Conservation (phyloP, 2,888 invertebrate species). For the Phorcus lineatus region DNA sequence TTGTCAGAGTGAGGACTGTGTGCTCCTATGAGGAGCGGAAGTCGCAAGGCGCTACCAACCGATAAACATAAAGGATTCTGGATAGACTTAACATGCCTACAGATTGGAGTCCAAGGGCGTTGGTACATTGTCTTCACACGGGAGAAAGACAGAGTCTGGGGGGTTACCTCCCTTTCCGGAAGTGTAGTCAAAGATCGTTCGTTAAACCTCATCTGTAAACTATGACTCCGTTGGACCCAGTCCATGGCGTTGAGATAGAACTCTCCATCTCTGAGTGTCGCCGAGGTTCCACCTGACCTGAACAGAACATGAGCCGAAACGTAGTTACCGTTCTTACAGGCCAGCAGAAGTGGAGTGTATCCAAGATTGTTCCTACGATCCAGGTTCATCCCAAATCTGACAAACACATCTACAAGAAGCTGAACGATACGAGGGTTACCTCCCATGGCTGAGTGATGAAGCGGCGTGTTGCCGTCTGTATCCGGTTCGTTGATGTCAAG, state of each 20-base stretch:
- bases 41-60: conserved; percentile 43
- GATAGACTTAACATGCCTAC: conserved; percentile 52
- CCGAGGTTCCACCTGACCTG: conserved; percentile 63
- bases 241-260: conserved; percentile 66
- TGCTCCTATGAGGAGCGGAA: conserved; percentile 47
- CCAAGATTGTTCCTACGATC: conserved; percentile 70
- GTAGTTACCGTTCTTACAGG: conserved; percentile 70
- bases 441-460: conserved; percentile 68
- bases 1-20: conserved; percentile 34
- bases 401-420: conserved; percentile 53
- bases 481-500: conserved; percentile 68
- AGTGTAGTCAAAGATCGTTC: neutral
- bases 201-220: conserved; percentile 14
- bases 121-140: conserved; percentile 67
- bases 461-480: conserved; percentile 72
- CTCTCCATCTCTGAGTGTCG: conserved; percentile 68
- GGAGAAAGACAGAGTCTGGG: conserved; percentile 49
- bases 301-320: conserved; percentile 66
- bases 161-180: conserved; percentile 18
- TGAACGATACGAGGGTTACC: conserved; percentile 66
- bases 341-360: conserved; percentile 70
- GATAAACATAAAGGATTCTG: conserved; percentile 49
- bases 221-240: conserved; percentile 59
- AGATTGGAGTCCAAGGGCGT: conserved; percentile 50
- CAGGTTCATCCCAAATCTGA: conserved; percentile 64